Evolutionary conservation across 53 echinoderm and acorn worm species (phyloP), one percentile per base, ranked within the genome.

Genomic region (Patiria pectinifera): DNA sequence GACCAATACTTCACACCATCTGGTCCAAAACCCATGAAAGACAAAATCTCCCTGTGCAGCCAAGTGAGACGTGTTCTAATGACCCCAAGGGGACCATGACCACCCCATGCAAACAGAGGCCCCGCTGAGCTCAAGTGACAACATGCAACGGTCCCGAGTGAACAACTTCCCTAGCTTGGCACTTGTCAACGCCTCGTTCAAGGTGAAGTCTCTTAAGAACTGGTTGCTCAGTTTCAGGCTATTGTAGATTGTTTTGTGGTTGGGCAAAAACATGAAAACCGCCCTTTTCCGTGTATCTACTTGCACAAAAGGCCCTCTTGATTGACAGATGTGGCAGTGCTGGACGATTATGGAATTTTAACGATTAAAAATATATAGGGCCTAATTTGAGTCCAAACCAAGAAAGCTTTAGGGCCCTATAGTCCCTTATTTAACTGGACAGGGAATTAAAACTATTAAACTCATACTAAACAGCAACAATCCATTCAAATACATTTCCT

Each of bases 201-300:
- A 10, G 24, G 22, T 23, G 19, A 2, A 21, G 24, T 10, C 24
- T 21, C 74, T 4, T 16, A 4, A 4, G 22, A 24, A 74, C 22
- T 46, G 11, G 35, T 70, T 53, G 45, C 75, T 18, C 21, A 24
- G 85, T 85, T 66, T 53, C 13, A 53, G 71, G 86, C 75, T 86
- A 75, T 47, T 14, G 53, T 76, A 74, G 86, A 45, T 76, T 86
- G 21, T 86, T 66, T 59, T 10, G 49, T 58, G 35, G 62, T 78
- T 47, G 23, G 61, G 45, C 24, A 81, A 71, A 80, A 81, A 90
- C 81, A 81, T 63, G 46, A 90, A 90, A 80, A 62, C 90, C 69
- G 45, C 77, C 80, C 13, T n/a, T 90, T 90, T 80, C 66, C 69
- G 69, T 90, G 81, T 90, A 80, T 90, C 80, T 81, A 69, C 80